phyloP scores from a whole-genome alignment of 2,888 invertebrate species.

The Lasioglossum calceatum region DNA sequence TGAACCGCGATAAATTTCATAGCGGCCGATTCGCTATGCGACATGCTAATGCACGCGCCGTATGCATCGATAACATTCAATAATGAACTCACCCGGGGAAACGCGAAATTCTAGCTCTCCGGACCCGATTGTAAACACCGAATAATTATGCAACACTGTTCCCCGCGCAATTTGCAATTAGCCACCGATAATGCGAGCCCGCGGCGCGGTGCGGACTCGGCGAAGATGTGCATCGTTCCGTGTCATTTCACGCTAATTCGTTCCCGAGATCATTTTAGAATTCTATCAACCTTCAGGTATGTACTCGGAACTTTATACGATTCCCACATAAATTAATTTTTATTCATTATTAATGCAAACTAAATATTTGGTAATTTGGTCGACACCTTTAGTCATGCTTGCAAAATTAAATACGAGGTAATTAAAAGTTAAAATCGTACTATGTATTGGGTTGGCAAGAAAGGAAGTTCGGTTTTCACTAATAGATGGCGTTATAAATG shows the following conservation, averaged over 20 bases:
- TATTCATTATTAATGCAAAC: no score
- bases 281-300: no score
- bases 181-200: constrained; percentile 14
- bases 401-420: no score
- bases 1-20: constrained; percentile 33
- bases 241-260: not conserved
- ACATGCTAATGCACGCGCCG: constrained; percentile 16
- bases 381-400: no score
- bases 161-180: not conserved
- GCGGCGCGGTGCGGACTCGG: not conserved
- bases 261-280: not conserved
- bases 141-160: constrained; percentile 36
- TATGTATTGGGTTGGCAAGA: no score
- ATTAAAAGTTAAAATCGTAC: no score
- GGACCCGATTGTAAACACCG: constrained; percentile 16
- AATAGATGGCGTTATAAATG: no score
- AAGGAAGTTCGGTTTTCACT: no score
- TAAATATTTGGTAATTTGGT: no score
- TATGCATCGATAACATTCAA: constrained; percentile 18
- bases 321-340: no score
- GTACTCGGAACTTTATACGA: no score
- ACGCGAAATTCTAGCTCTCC: constrained; percentile 27
- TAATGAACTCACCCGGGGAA: constrained; percentile 27
- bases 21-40: constrained; percentile 15
- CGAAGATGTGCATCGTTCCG: not conserved